Conservation (phyloP, 1,140 invertebrate species). For the Cotesia typhae region DNA sequence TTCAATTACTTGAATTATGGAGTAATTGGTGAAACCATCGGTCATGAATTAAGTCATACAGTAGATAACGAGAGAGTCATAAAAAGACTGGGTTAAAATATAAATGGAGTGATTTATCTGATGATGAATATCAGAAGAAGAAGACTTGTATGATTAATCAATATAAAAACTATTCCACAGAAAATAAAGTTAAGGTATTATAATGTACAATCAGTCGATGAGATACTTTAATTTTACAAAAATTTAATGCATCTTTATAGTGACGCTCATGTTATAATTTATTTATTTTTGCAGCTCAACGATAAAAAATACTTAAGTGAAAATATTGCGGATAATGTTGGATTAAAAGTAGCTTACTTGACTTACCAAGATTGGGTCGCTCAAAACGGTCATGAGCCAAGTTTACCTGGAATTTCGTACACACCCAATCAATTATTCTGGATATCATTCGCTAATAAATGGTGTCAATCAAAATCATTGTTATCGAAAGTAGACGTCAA, state of each 20-base stretch:
- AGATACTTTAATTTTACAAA: too few species aligned
- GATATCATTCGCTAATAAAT: slow-evolving; percentile 67
- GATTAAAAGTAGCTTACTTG: slow-evolving; percentile 61
- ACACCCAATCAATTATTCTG: slow-evolving; percentile 72
- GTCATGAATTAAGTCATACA: slow-evolving; percentile 82
- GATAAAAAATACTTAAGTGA: slow-evolving; percentile 64
- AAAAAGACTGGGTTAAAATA: slow-evolving; percentile 72
- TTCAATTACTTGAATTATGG: slow-evolving; percentile 73
- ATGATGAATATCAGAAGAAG: neutral
- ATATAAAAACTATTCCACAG: slow-evolving; percentile 1
- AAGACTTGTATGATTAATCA: neutral
- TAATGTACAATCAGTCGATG: too few species aligned
- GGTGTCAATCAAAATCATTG: slow-evolving; percentile 62
- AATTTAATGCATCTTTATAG: too few species aligned
- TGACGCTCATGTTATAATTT: too few species aligned
- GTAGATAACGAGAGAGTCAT: slow-evolving; percentile 75
- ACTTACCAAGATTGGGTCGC: slow-evolving; percentile 29
- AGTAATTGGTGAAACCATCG: slow-evolving; percentile 76
- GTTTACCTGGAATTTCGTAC: slow-evolving; percentile 57
- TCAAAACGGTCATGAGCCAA: neutral
- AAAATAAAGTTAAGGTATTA: neutral
- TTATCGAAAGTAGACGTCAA: slow-evolving; percentile 61
- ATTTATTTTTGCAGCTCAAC: slow-evolving; percentile 50
- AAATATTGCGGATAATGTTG: slow-evolving; percentile 69
- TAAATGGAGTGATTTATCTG: neutral